Base-by-base conservation (phyloP, 2,888 invertebrate genomes). In the Papilio demoleus region DNA sequence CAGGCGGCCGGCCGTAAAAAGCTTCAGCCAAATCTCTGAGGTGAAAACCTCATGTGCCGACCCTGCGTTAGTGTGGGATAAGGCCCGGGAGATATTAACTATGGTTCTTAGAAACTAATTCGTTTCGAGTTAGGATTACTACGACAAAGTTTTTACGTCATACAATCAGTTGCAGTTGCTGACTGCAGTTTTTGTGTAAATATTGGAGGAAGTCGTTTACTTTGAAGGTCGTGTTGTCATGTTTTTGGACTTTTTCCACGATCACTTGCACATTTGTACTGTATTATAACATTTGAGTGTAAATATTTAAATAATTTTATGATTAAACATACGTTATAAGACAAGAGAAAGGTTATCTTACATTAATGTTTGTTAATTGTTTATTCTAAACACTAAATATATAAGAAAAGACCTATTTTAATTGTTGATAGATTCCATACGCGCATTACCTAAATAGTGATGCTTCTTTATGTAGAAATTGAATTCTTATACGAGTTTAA, bases 121-220 rank as follows among this genome's bases (percentile, higher is more conserved):
- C 6, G 17, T 19, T 45, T 22, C 24, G 50, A 2, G 14, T 27
- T 8, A 53, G 50, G n/a, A 24, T n/a, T 27, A 27, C 50, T 24
- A 27, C 14, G 24, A 53, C 22, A 14, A 24, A 50, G 4, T 22
- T 14, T 53, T 53, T 53, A 53, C 27, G 22, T 47, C 19, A 27
- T 14, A 27, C n/a, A 27, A 27, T 53, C 53, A 53, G 27, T 53
- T 8, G 27, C 53, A 53, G 12, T 31, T n/a, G n/a, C 31, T 27
- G n/a, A 50, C 50, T 50, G 27, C 50, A 11, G 50, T 53, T 53
- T 53, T 53, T 53, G 27, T 31, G n/a, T 53, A 27, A 53, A 27
- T 27, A 31, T n/a, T 31, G 8, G n/a, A 27, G 53, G 27, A 53
- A 53, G 53, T 53, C 53, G 53, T 31, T 31, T 53, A 53, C 2